Evolutionary conservation across 2,888 invertebrate species (phyloP), one percentile per base, ranked within the genome.

Genomic region (Drosophila pegasa): DNA sequence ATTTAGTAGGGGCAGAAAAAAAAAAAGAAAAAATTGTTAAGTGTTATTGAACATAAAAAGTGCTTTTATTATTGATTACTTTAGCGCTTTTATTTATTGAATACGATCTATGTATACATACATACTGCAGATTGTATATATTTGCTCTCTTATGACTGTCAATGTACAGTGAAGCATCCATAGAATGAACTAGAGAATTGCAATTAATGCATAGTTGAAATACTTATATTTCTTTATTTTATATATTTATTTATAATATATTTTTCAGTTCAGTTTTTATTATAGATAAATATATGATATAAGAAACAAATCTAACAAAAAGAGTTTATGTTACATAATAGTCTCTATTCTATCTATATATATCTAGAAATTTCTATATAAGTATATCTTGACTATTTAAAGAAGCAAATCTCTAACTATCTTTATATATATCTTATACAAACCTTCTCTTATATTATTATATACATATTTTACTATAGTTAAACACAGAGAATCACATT

Each of bases 21-120:
- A 66, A 81, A 81, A 73, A 77, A 73, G 54, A 74, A 78, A 59
- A 74, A 56, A 72, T 68, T 68, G 75, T 85, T 64, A 82, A 86
- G 84, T 86, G 76, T 52, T 75, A 69, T 67, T 74, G 59, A 74
- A 48, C 71, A 78, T 80, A 72, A 85, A 87, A 81, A 70, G 33
- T 14, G 38, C 55, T 61, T 75, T 72, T 67, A 77, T 72, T 67
- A 72, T 77, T 76, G 78, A 83, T 82, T 83, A 68, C 67, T 73
- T 86, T 70, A 66, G 70, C 58, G 70, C 50, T 66, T 75, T 75
- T 75, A 62, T 75, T 68, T 60, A 63, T 55, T 12, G 40, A 45
- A n/a, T 48, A 22, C 38, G 9, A 29, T 43, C n/a, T 12, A 37
- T 35, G 5, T 50, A 10, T 48, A 6, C 2, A 22, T 20, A 22